Percentiles rank a stretch among this genome's conserved stretches.
Conservation (phyloP, 2,797 vertebrate species). For the Sparidentex hasta region DNA sequence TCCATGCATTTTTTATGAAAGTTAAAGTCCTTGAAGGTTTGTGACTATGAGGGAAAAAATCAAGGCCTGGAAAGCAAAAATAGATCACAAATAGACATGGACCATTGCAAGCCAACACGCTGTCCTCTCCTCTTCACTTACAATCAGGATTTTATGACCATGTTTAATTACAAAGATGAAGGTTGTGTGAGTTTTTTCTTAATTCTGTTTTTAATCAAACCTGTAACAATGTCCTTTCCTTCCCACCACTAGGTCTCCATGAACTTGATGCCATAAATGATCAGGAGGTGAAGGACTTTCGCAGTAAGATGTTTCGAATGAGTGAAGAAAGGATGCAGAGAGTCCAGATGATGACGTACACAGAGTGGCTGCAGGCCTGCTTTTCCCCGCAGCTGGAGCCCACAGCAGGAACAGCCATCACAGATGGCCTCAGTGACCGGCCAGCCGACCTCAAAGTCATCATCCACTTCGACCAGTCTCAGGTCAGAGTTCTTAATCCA, state of each 20-base stretch:
- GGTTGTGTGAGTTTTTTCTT: neutral
- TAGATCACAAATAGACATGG: too few relatives aligned
- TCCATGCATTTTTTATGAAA: constrained; percentile 30
- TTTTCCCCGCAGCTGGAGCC: constrained; percentile 93
- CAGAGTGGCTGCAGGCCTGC: constrained; percentile 93
- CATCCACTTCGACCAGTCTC: constrained; percentile 95
- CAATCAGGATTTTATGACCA: too few relatives aligned
- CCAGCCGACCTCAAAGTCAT: constrained; percentile 91
- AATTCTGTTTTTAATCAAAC: neutral
- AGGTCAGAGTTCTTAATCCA: constrained; percentile 83
- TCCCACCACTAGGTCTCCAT: constrained; percentile 89
- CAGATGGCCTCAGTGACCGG: constrained; percentile 88
- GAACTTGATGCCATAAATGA: constrained; percentile 95
- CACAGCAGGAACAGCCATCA: constrained; percentile 36
- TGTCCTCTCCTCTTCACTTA: too few relatives aligned
- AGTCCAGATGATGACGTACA: constrained; percentile 90
- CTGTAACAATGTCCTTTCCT: neutral
- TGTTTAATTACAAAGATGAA: too few relatives aligned
- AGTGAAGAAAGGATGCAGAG: constrained; percentile 94
- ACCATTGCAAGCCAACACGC: too few relatives aligned
- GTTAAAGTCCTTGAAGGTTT: neutral
- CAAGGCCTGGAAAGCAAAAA: too few relatives aligned
- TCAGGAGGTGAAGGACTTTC: constrained; percentile 97
- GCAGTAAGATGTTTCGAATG: constrained; percentile 92
- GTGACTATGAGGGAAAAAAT: too few relatives aligned